Evolutionary conservation across 2,888 invertebrate genomes (phyloP), one percentile per base, ranked within the genome.

Genomic region (Bhutanitis thaidina): DNA sequence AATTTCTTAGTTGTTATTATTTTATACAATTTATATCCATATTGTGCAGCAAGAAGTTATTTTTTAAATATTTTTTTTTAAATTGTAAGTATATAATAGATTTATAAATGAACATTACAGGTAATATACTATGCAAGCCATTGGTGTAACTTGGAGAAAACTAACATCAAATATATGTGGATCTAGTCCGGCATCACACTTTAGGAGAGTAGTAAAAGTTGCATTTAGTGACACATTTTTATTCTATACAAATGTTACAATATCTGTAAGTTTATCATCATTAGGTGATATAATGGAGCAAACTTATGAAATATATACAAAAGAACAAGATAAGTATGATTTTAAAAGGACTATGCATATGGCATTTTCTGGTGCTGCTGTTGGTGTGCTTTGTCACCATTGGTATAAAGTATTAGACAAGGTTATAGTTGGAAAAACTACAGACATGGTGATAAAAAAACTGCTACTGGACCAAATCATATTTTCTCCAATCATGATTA

Each of bases 341-440:
- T 61, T 68, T 10, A 84, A 70, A 55, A 90, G 98, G 59, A 96
- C 96, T 2, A 74, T 86, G 49, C 93, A 96, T 55, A 97, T 98
- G 95, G 93, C 93, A 1, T 85, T 93, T 47, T 94, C 96, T 7
- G 98, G 97, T 4, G 89, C 94, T 34, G 91, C 94, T 0, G 92
- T 97, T 1, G 98, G 97, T 25, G 82, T 96, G 1, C 77, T 96
- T 10, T 96, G 96, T 65, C 98, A 98, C 70, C 93, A 93, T 71
- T 98, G 97, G 97, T 98, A 98, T 74, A 91, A 93, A 67, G 90
- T 93, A 59, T 84, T 98, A 63, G 98, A 98, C 71, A 90, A 83
- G 54, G 90, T 91, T 66, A 80, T 96, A 40, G 93, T 96, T 7
- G 97, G 96, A 0, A 92, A 93, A 63, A 91, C 93, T 3, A 69